phyloP scores from a whole-genome alignment of 2,888 invertebrate genomes.

The Dromius quadrimaculatus region DNA sequence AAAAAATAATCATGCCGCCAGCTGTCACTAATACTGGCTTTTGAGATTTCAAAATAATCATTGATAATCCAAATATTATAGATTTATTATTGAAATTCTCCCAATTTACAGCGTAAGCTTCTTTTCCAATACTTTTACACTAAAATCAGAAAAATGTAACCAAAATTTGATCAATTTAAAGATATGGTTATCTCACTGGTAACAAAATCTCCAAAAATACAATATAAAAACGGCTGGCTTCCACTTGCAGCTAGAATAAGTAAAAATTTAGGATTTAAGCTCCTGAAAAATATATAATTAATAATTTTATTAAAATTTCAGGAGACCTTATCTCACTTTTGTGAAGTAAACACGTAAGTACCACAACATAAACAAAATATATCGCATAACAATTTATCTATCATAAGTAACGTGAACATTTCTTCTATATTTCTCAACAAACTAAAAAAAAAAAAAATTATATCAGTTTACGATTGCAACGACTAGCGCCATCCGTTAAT shows the following conservation, averaged over 20 bases:
- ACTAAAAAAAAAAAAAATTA: neutral
- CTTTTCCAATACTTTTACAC: constrained; percentile 15
- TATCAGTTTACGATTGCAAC: no score
- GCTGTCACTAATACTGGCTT: constrained; percentile 18
- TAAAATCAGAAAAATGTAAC: neutral
- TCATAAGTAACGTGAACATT: constrained; percentile 13
- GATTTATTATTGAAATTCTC: neutral
- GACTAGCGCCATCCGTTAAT: no score
- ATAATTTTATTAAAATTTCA: neutral
- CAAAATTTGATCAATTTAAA: neutral
- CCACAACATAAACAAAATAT: constrained; percentile 9
- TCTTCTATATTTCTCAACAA: constrained; percentile 20
- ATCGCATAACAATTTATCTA: constrained; percentile 21
- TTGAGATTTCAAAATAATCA: constrained; percentile 14
- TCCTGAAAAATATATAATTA: neutral
- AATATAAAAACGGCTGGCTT: constrained; percentile 15
- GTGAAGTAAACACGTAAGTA: constrained; percentile 8
- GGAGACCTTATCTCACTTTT: constrained; percentile 14
- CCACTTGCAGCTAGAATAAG: constrained; percentile 12
- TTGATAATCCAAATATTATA: neutral
- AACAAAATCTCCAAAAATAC: constrained; percentile 18
- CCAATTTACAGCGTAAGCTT: constrained; percentile 21
- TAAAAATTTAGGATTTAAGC: constrained; percentile 7
- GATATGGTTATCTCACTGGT: constrained; percentile 13
- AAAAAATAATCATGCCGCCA: constrained; percentile 21